phyloP scores from a whole-genome alignment of 2,113 vertebrate genomes.

The Lepidothrix coronata region DNA sequence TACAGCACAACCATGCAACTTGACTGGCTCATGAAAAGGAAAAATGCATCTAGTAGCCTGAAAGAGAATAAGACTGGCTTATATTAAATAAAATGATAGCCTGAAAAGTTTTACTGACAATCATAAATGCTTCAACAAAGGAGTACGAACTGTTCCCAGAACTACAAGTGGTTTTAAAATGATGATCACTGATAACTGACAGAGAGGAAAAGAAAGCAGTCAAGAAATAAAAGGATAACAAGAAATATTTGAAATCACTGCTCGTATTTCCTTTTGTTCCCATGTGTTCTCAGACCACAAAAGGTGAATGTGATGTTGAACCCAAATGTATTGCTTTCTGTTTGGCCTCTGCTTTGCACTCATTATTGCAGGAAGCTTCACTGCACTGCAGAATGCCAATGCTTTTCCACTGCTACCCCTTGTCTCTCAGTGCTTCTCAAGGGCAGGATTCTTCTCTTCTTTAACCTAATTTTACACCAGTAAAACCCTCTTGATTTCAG shows the following conservation, averaged over 20 bases:
- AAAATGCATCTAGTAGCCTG: not conserved
- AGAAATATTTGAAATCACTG: conserved; percentile 38
- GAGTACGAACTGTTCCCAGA: not conserved
- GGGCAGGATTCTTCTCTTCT: not conserved
- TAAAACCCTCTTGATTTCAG: not conserved
- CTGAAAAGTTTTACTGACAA: conserved; percentile 37
- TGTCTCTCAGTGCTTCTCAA: not conserved
- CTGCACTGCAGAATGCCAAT: conserved; percentile 19
- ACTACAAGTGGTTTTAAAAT: conserved; percentile 28
- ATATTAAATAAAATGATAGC: conserved; percentile 24
- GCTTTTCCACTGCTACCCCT: not conserved
- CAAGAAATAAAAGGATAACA: conserved; percentile 42
- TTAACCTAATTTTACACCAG: not conserved
- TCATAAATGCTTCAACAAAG: conserved; percentile 44
- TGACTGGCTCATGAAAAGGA: not conserved
- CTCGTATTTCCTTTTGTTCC: conserved; percentile 10
- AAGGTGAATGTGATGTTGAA: conserved; percentile 47
- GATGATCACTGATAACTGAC: conserved; percentile 35
- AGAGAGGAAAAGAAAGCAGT: conserved; percentile 28
- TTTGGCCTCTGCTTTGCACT: conserved; percentile 46
- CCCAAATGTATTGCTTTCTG: conserved; percentile 15
- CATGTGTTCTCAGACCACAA: not conserved
- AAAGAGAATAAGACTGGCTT: not conserved
- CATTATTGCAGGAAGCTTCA: conserved; percentile 39
- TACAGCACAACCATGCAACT: not conserved